A percentile compares a stretch with the other conserved stretches of the same genome.
phyloP scores from a whole-genome alignment of 2,113 vertebrate genomes.

The Ageneiosus marmoratus region DNA sequence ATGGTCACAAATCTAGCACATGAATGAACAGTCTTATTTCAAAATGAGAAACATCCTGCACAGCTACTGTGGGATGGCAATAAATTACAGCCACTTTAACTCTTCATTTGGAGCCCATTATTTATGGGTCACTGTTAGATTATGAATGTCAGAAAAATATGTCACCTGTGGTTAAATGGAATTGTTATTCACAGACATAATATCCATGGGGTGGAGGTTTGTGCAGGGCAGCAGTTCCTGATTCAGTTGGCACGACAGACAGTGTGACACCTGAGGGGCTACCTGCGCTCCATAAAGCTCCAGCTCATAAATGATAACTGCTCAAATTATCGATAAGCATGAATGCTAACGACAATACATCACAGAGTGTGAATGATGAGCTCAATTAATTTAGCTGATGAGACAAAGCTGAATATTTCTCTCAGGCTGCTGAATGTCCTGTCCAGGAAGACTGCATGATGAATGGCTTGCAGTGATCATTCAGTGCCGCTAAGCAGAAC shows the following conservation, averaged over 20 bases:
- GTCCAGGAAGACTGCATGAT: slow-evolving; percentile 20
- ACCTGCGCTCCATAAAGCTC: slow-evolving; percentile 41
- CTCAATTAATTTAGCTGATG: slow-evolving; percentile 50
- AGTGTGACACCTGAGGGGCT: slow-evolving; percentile 5
- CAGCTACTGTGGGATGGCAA: neutral
- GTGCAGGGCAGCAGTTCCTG: neutral
- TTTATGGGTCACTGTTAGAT: slow-evolving; percentile 40
- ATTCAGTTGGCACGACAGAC: slow-evolving; percentile 43
- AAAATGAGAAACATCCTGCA: neutral
- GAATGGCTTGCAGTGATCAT: slow-evolving; percentile 36
- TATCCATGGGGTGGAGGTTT: neutral
- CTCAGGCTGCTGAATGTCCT: slow-evolving; percentile 34
- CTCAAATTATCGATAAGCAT: slow-evolving; percentile 52
- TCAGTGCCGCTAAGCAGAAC: neutral
- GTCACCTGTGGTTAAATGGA: slow-evolving; percentile 43
- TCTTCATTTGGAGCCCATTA: slow-evolving; percentile 31
- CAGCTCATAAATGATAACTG: slow-evolving; percentile 50
- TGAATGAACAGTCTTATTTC: neutral
- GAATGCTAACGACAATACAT: slow-evolving; percentile 44
- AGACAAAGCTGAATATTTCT: slow-evolving; percentile 47
- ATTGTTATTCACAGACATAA: slow-evolving; percentile 36
- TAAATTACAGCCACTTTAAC: slow-evolving; percentile 43
- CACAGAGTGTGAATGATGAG: slow-evolving; percentile 50
- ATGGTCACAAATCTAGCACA: neutral
- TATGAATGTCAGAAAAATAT: slow-evolving; percentile 45